Percentiles rank a stretch among this genome's conserved stretches.
These are phyloP conservation scores for Palythoa caribaeorum DNA, from an alignment of 92 coral and sea anemone genomes.

Conservation along the genomic window DNA sequence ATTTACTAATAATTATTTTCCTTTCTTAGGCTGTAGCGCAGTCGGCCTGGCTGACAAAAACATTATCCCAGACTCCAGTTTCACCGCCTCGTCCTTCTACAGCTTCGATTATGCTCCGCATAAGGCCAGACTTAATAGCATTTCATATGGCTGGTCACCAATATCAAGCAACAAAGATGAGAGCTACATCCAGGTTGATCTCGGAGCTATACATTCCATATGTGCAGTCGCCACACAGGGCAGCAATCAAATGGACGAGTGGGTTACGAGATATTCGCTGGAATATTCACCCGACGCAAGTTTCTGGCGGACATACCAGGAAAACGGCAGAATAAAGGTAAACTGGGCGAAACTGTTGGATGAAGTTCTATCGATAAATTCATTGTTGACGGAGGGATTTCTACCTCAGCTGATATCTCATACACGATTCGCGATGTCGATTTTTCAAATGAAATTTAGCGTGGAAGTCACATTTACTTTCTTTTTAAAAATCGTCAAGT, in stretches of 20 bases:
- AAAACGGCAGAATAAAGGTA: no score
- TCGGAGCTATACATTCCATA: background rate
- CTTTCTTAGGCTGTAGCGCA: background rate
- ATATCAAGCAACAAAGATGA: background rate
- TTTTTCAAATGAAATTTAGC: no score
- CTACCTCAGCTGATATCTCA: no score
- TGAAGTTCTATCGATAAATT: no score
- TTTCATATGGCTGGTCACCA: slow-evolving; percentile 14
- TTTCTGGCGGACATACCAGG: no score
- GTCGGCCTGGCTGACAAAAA: slow-evolving; percentile 9
- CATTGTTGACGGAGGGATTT: no score
- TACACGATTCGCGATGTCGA: no score
- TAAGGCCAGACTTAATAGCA: slow-evolving; percentile 18
- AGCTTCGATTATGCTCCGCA: slow-evolving; percentile 1
- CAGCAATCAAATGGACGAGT: background rate
- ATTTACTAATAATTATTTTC: no score
- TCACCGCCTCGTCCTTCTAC: slow-evolving; percentile 15
- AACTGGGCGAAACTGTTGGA: no score
- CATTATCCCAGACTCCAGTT: background rate
- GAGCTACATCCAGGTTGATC: slow-evolving; percentile 10
- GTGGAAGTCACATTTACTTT: no score
- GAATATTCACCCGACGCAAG: no score
- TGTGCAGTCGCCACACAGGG: slow-evolving; percentile 33
- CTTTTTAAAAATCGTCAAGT: no score
- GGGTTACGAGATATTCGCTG: background rate